Base-by-base conservation (phyloP, 1,140 invertebrate species). In the Nylanderia fulva region DNA sequence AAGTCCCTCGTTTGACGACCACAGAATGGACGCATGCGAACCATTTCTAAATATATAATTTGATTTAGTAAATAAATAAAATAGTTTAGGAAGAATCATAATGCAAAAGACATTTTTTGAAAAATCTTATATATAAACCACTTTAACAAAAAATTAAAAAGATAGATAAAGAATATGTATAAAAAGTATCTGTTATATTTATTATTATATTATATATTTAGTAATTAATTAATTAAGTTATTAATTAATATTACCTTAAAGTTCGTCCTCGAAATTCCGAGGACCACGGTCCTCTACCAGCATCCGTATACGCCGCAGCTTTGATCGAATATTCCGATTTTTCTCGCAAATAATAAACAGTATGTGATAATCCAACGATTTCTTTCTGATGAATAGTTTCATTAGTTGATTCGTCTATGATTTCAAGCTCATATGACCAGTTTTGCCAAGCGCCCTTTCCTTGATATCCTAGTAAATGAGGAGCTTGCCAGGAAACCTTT, bases 341-440 rank as follows among this genome's bases (percentile, higher is more conserved):
- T 87, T 97, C 96, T 84, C 96, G 94, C 6, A 99, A 95, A 80
- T 96, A 95, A 74, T 96, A 94, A 29, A 98, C 96, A 0, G 96
- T 96, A 48, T 96, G 96, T 27, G 95, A 95, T 0, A 96, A 96
- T 4, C 96, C 95, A 0, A 95, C 96, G 13, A 97, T 97, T 61
- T 96, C 95, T 58, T 93, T 95, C 52, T 95, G 93, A 87, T 89
- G 95, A 27, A 95, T 94, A 8, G 93, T 95, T 56, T 95, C 91
- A 0, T 95, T 95, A 4, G 94, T 82, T 8, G 54, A 71, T 82
- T 96, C 95, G 85, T 97, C 96, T 84, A 96, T 96, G 0, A 98
- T 95, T 86, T 96, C 96, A 24, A 99, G 94, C 91, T 98, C 96
- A 93, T 98, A 99, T 0, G 95, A 96, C 98, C 98, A 99, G 84